Evolutionary conservation across 2,797 vertebrate species (phyloP), one percentile per base, ranked within the genome.

Genomic region (Ataeniobius toweri): DNA sequence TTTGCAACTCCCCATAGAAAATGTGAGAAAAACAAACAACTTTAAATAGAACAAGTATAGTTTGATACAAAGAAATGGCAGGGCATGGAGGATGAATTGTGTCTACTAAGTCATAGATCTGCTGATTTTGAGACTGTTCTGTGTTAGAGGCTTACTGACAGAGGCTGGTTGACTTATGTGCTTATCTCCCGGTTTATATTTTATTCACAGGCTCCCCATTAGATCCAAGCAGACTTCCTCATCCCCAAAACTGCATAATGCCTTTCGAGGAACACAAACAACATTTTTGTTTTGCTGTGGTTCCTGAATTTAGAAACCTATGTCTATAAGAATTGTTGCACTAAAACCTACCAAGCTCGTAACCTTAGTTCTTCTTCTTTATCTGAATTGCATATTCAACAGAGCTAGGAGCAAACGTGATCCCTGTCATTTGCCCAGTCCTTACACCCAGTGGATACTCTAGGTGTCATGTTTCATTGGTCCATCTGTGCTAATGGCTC

Each of bases 121-220:
- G 75, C 70, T 65, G 59, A 87, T 76, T 71, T 85, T 75, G 61
- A 88, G 78, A 74, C 86, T 75, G 74, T 86, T 80, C 81, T 53
- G 50, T 90, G 81, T 93, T 91, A 93, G 91, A 93, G 88, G 81
- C 85, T 90, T 87, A 80, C 85, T 93, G 94, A 90, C 93, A 79
- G 89, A 91, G n/a, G n/a, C 77, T 79, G 77, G 88, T 89, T 92
- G 83, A 90, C 90, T 89, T 86, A 68, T 86, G 76, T 78, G 48
- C 84, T 4, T 31, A 82, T 73, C 85, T 78, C 76, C 85, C 69
- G 84, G 63, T 85, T 67, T 81, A 91, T 92, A 86, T 92, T 94
- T 94, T 90, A 94, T 94, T 94, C 92, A 94, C 85, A 81, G 83
- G 88, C 80, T 86, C 67, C 73, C 82, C 83, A 78, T 85, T 80